A percentile compares a stretch with the other conserved stretches of the same genome.
These are phyloP conservation scores for Amphiprion ocellaris DNA, from an alignment of 2,113 vertebrate species.

Conservation along the genomic window DNA sequence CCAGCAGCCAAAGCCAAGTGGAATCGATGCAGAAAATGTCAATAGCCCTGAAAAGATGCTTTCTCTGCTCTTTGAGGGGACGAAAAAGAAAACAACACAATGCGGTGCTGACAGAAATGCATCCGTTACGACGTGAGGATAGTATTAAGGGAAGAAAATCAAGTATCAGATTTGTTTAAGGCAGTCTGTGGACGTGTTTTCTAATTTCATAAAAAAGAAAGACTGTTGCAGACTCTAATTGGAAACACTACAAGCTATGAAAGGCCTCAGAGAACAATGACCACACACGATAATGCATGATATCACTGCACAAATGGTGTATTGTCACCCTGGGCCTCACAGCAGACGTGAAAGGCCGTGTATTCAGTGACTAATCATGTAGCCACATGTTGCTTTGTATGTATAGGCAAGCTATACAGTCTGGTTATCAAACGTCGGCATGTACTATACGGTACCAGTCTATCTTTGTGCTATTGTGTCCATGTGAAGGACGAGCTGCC, in stretches of 20 bases:
- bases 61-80: slow-evolving; percentile 17
- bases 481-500: slow-evolving; percentile 43
- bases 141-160: slow-evolving; percentile 1
- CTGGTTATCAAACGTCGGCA: not conserved
- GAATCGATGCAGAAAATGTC: slow-evolving; percentile 18
- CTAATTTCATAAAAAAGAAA: not conserved
- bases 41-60: slow-evolving; percentile 22
- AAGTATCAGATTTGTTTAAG: too few relatives aligned
- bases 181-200: too few relatives aligned
- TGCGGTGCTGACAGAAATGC: not conserved
- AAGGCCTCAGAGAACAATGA: not conserved
- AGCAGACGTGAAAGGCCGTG: not conserved
- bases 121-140: not conserved
- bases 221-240: not conserved
- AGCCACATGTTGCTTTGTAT: slow-evolving; percentile 22
- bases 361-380: slow-evolving; percentile 19
- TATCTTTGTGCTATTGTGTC: slow-evolving; percentile 29
- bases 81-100: slow-evolving; percentile 8
- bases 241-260: not conserved
- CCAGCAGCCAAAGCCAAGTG: slow-evolving; percentile 12
- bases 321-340: slow-evolving; percentile 43
- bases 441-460: not conserved
- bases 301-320: slow-evolving; percentile 44
- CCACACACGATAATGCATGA: slow-evolving; percentile 9
- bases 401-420: not conserved